Conservation (phyloP, 2,113 vertebrate species). For the Eublepharis macularius region DNA sequence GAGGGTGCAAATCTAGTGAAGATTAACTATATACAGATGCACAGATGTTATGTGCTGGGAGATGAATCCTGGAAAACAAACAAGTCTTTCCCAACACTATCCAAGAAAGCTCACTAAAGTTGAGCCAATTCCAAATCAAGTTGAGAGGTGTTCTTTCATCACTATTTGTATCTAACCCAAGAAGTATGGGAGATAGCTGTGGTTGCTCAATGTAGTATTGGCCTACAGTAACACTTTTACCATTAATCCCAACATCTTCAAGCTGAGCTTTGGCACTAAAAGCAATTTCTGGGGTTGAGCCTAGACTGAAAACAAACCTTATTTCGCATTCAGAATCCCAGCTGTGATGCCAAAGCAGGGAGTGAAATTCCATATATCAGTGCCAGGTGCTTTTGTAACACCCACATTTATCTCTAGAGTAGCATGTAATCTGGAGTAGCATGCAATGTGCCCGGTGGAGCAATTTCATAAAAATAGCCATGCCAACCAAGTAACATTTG, state of each 20-base stretch:
- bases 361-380: not conserved
- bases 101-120: too few species aligned
- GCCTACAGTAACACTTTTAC: not conserved
- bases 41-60: too few species aligned
- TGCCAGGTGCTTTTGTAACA: not conserved
- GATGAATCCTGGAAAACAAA: too few species aligned
- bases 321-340: not conserved
- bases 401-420: not conserved
- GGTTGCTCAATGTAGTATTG: not conserved
- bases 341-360: not conserved
- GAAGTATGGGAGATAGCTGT: not conserved
- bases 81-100: too few species aligned
- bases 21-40: too few species aligned
- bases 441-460: not conserved
- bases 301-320: not conserved
- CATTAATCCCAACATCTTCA: not conserved
- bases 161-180: not conserved
- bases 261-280: not conserved
- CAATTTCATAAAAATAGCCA: not conserved
- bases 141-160: too few species aligned
- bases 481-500: not conserved
- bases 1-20: too few species aligned
- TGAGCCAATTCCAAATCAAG: too few species aligned
- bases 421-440: not conserved
- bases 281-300: not conserved